Percentiles rank a stretch among this genome's conserved stretches.
Conservation (phyloP, 2,888 invertebrate species). For the Philereme transversata region DNA sequence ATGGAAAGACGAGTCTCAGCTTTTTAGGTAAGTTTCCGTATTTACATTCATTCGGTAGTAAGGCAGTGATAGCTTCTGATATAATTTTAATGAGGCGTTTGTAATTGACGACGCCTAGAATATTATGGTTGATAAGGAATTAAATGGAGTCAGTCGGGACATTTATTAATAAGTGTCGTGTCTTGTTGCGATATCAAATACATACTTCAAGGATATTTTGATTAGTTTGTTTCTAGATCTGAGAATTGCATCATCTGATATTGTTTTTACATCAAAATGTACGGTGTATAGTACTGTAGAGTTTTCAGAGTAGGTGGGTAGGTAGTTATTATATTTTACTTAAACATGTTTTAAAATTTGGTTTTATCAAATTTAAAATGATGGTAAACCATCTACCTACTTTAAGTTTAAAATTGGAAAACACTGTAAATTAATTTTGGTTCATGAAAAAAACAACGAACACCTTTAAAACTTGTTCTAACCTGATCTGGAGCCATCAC, state of each 20-base stretch:
- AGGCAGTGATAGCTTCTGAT: conserved; percentile 44
- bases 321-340: too few relatives aligned
- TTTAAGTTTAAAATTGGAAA: not conserved
- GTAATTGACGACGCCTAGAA: conserved; percentile 26
- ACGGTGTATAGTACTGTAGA: too few relatives aligned
- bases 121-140: conserved; percentile 40
- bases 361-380: too few relatives aligned
- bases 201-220: conserved; percentile 43
- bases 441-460: conserved; percentile 16
- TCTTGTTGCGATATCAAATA: conserved; percentile 43
- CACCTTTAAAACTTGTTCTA: conserved; percentile 25
- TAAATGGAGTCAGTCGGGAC: conserved; percentile 42
- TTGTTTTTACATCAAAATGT: not conserved
- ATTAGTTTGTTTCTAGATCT: conserved; percentile 20
- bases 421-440: conserved; percentile 17
- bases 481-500: conserved; percentile 20
- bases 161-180: conserved; percentile 49
- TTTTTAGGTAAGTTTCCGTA: conserved; percentile 72
- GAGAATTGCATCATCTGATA: conserved; percentile 14
- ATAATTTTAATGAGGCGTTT: conserved; percentile 37
- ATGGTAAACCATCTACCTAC: too few relatives aligned
- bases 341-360: too few relatives aligned
- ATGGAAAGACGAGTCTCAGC: conserved; percentile 78
- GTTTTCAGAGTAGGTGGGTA: too few relatives aligned
- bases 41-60: conserved; percentile 33